Conservation (phyloP, 2,888 invertebrate species). For the Oasisia sp. region DNA sequence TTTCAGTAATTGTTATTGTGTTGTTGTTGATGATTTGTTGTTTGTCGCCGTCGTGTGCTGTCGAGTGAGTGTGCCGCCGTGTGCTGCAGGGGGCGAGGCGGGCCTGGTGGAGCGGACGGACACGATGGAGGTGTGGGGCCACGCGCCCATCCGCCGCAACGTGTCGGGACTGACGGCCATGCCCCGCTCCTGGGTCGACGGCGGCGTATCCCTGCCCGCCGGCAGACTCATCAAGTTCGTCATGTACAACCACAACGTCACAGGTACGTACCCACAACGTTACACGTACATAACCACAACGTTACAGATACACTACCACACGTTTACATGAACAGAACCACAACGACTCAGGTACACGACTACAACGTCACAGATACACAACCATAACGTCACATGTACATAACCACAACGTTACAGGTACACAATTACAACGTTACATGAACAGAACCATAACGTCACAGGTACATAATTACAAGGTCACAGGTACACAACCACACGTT, state of each 20-base stretch:
- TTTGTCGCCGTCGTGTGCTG: background rate
- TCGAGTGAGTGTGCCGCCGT: too few species aligned
- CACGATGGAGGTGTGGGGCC: constrained; percentile 29
- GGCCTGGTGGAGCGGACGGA: background rate
- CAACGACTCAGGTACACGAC: too few species aligned
- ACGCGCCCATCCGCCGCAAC: constrained; percentile 21
- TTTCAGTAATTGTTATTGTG: background rate
- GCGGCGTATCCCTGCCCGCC: constrained; percentile 25
- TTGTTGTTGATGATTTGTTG: background rate
- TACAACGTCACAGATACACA: too few species aligned
- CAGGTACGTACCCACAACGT: background rate
- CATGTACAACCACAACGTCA: background rate
- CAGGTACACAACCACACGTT: too few species aligned
- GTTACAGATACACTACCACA: too few species aligned
- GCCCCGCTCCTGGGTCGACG: constrained; percentile 31
- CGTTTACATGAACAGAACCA: too few species aligned
- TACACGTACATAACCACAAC: background rate
- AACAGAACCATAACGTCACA: too few species aligned
- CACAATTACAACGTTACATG: too few species aligned
- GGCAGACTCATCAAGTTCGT: constrained; percentile 26
- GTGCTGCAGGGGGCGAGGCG: background rate
- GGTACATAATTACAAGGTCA: too few species aligned
- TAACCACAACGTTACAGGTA: too few species aligned
- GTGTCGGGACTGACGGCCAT: constrained; percentile 20
- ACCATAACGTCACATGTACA: too few species aligned